A percentile compares a stretch with the other conserved stretches of the same genome.
phyloP scores from a whole-genome alignment of 1,140 invertebrate species.

The Drosophila kanapiae region DNA sequence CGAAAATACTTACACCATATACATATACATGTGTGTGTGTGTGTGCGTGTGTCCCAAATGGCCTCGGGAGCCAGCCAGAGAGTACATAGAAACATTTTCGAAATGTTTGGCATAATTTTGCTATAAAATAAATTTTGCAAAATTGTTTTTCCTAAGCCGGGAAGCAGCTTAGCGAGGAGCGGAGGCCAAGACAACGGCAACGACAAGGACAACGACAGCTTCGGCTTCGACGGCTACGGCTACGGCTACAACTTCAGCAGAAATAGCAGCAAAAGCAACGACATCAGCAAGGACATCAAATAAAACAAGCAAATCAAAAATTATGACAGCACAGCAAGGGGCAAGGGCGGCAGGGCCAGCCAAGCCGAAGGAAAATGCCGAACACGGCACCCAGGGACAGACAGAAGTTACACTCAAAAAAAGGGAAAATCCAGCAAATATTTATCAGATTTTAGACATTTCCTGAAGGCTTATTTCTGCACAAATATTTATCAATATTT shows the following conservation, averaged over 20 bases:
- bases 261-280: constrained; percentile 65
- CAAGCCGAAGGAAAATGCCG: constrained; percentile 44
- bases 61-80: constrained; percentile 47
- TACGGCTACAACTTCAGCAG: constrained; percentile 24
- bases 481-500: too few species aligned
- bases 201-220: constrained; percentile 17
- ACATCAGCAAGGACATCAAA: constrained; percentile 82
- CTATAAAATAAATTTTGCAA: constrained; percentile 84
- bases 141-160: constrained; percentile 83
- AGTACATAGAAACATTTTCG: constrained; percentile 81
- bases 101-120: constrained; percentile 84
- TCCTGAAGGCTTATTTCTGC: too few species aligned
- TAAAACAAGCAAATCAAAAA: constrained; percentile 84
- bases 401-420: constrained; percentile 4
- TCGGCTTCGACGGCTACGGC: constrained; percentile 4
- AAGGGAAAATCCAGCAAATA: background rate
- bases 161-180: constrained; percentile 73
- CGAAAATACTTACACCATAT: constrained; percentile 14
- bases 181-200: constrained; percentile 30
- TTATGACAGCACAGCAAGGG: constrained; percentile 81
- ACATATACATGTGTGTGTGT: constrained; percentile 5
- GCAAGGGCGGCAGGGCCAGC: constrained; percentile 24
- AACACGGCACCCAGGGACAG: constrained; percentile 17
- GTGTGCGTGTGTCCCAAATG: constrained; percentile 51
- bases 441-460: too few species aligned